Conservation (phyloP, 2,888 invertebrate species). For the Epicampocera succincta region DNA sequence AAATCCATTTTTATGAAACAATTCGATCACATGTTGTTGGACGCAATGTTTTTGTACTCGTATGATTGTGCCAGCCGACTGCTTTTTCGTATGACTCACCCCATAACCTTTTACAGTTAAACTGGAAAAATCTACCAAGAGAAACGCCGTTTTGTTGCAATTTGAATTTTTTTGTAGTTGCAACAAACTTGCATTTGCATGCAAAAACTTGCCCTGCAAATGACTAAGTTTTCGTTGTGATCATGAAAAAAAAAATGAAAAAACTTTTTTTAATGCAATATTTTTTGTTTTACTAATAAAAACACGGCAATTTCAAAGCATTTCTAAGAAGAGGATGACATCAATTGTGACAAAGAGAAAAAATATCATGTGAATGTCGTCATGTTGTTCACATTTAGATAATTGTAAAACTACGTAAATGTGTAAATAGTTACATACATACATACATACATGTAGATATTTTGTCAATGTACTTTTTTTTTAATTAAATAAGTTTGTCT, state of each 20-base stretch:
- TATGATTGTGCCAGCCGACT: too few relatives aligned
- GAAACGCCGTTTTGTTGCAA: too few relatives aligned
- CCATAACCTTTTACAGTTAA: too few relatives aligned
- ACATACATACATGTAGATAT: too few relatives aligned
- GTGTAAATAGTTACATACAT: too few relatives aligned
- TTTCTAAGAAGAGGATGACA: constrained; percentile 52
- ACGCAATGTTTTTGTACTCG: too few relatives aligned
- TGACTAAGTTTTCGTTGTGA: constrained; percentile 51
- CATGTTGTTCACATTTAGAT: constrained; percentile 54
- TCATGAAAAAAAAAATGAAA: constrained; percentile 14
- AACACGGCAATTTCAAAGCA: constrained; percentile 56
- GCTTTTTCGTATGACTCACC: too few relatives aligned
- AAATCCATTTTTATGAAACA: too few relatives aligned
- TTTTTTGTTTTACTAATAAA: constrained; percentile 46
- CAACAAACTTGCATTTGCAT: constrained; percentile 13
- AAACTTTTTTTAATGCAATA: neutral
- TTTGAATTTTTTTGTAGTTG: neutral
- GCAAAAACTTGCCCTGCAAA: neutral
- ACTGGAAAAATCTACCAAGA: too few relatives aligned
- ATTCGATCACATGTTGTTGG: too few relatives aligned
- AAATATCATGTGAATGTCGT: constrained; percentile 58
- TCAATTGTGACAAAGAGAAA: constrained; percentile 47
- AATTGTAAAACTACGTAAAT: too few relatives aligned
- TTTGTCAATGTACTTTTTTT: neutral
- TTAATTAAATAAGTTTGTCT: neutral